Base-by-base conservation (phyloP, 2,113 vertebrate genomes). In the Taurulus bubalis region DNA sequence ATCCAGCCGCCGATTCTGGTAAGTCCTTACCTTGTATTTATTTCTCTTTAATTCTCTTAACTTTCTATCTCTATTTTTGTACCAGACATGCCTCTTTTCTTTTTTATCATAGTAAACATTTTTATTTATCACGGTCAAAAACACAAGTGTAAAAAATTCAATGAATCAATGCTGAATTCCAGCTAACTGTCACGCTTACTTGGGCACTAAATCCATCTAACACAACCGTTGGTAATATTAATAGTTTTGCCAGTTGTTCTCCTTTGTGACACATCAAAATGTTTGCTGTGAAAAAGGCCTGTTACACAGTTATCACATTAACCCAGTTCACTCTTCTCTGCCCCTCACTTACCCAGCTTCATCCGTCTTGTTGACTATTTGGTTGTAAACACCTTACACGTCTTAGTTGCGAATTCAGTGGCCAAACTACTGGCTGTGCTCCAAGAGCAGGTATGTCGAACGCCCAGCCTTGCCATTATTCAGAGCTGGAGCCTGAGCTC, bases 311-410 rank as follows among this genome's bases (percentile, higher is more conserved):
- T 30, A 30, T 68, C 12, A 24, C 58, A 0, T 38, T 20, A 72
- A 66, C 2, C 2, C 12, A 12, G 32, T 64, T 22, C 10, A 47
- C 9, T 12, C 16, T 7, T 42, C 16, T 47, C 18, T 34, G 4
- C 67, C 18, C 85, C 32, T 66, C 12, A 38, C n/a, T 42, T 66
- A 24, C 77, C 71, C 85, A 98, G 97, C 89, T 97, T 97, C 87
- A 94, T 97, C 77, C 95, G 94, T 71, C 94, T 97, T 40, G 93
- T 95, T 73, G 96, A 97, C 87, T 96, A 96, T 82, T 74, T 98
- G 78, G 95, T 98, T 26, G 79, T 95, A 77, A 96, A 91, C 83
- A 96, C 95, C 16, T 83, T 97, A 93, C 96, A 97, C 51, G 51
- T 87, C 47, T 63, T 97, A 77, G 91, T 95, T 66, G 91, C 95